phyloP scores from a whole-genome alignment of 1,140 invertebrate species.

The Diorhabda carinulata region DNA sequence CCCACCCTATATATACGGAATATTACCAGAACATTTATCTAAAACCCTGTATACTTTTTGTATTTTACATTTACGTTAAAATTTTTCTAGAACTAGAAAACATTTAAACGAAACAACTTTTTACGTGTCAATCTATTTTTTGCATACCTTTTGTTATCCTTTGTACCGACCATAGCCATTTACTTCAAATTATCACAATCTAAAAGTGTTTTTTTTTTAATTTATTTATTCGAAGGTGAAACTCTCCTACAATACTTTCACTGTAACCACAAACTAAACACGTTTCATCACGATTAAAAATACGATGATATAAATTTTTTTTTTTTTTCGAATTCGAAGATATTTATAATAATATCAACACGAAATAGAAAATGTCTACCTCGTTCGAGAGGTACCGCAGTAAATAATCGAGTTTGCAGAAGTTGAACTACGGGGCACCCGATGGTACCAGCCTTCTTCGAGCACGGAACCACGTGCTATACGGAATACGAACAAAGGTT shows the following conservation, averaged over 20 bases:
- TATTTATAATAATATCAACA: neutral
- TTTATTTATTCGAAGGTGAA: neutral
- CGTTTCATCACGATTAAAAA: neutral
- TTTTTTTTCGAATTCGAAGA: neutral
- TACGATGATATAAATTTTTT: too few relatives aligned
- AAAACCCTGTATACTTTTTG: too few relatives aligned
- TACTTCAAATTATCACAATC: neutral
- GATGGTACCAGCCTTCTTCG: conserved; percentile 7
- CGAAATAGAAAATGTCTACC: neutral
- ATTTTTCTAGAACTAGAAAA: too few relatives aligned
- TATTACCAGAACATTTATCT: too few relatives aligned
- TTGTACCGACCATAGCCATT: conserved; percentile 11
- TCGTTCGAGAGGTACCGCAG: neutral
- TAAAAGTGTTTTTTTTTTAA: neutral
- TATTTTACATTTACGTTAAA: too few relatives aligned
- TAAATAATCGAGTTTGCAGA: neutral
- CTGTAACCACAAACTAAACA: neutral
- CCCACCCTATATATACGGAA: too few relatives aligned
- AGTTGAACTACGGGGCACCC: neutral
- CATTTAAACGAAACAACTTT: too few relatives aligned
- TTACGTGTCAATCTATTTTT: neutral
- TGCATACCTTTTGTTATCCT: conserved; percentile 11
- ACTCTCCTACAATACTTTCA: neutral
- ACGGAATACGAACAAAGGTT: conserved; percentile 13
- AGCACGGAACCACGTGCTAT: conserved; percentile 13